Percentiles rank a stretch among this genome's conserved stretches.
phyloP scores from a whole-genome alignment of 1,140 invertebrate genomes.

The Drosophila lacertosa region DNA sequence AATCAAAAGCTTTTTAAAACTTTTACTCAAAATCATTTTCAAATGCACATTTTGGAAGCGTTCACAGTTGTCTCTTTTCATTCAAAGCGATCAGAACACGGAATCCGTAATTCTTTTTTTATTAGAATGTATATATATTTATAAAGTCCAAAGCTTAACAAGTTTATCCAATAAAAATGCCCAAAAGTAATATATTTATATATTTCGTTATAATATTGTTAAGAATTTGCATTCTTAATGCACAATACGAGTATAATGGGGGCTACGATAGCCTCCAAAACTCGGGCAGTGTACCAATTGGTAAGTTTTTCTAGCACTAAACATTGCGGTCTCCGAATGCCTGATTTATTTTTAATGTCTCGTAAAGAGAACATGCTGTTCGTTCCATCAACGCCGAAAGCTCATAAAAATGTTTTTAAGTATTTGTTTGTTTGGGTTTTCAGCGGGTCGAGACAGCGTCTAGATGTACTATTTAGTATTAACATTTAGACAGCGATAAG shows the following conservation, averaged over 20 bases:
- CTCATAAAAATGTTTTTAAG: conserved; percentile 71
- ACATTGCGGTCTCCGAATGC: conserved; percentile 20
- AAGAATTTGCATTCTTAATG: conserved; percentile 9
- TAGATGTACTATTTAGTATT: conserved; percentile 3
- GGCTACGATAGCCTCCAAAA: conserved; percentile 49
- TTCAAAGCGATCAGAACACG: conserved; percentile 35
- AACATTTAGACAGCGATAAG: conserved; percentile 40
- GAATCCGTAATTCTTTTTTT: conserved; percentile 8
- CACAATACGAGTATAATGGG: conserved; percentile 44
- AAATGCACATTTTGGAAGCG: conserved; percentile 52
- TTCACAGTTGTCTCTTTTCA: conserved; percentile 51
- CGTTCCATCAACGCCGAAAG: conserved; percentile 78
- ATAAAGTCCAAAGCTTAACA: conserved; percentile 15
- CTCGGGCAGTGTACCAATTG: conserved; percentile 58
- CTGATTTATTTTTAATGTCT: conserved; percentile 79
- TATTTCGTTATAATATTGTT: conserved; percentile 20
- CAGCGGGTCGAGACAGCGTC: conserved; percentile 4
- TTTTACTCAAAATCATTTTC: conserved; percentile 65
- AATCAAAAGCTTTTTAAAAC: conserved; percentile 47
- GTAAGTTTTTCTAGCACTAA: conserved; percentile 54
- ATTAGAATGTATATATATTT: conserved; percentile 31
- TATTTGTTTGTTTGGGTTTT: conserved; percentile 75
- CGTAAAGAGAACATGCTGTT: conserved; percentile 76
- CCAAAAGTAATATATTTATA: conserved; percentile 5
- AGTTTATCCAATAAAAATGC: conserved; percentile 50